Evolutionary conservation across 1,140 invertebrate species (phyloP), one percentile per base, ranked within the genome.

Genomic region (Cyphomyrmex costatus): DNA sequence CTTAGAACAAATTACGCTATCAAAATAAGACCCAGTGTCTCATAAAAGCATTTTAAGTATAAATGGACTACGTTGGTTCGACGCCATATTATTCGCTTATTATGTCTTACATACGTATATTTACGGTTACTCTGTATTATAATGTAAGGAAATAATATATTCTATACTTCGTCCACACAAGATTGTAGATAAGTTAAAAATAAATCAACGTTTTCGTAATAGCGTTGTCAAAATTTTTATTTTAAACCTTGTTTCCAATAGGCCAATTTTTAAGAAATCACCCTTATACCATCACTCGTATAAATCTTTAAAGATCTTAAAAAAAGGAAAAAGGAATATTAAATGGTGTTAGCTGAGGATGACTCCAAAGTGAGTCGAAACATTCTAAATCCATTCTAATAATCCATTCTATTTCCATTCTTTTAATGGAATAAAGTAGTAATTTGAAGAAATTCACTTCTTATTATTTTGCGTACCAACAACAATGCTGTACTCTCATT

Each of bases 111-210:
- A 58, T 79, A 84, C 66, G 58, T 53, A 84, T 56, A 87, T 79
- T 90, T 87, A 90, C 79, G 78, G 78, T 89, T 79, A 89, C 68
- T 19, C 63, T 93, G 90, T 92, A 93, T 91, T 92, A 92, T 93
- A 93, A 87, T 84, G 51, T 92, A 92, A 86, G 90, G 61, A 92
- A 88, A 92, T 86, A 92, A 91, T 90, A 90, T 91, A 91, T 91
- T 91, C 88, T 92, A 92, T 93, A 93, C 86, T 92, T 93, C 91
- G 91, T 93, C 91, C 86, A n/a, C n/a, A n/a, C n/a, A 92, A 68
- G 89, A 92, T 89, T 93, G 88, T 90, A 91, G 88, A 85, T 93
- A 92, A 92, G 86, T 91, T 92, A 90, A 84, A 79, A 93, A 93
- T 93, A 93, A 93, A 93, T 63, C n/a, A 88, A 92, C 80, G 89